Base-by-base conservation (phyloP, 1,140 invertebrate species). In the Drosophila tristis region DNA sequence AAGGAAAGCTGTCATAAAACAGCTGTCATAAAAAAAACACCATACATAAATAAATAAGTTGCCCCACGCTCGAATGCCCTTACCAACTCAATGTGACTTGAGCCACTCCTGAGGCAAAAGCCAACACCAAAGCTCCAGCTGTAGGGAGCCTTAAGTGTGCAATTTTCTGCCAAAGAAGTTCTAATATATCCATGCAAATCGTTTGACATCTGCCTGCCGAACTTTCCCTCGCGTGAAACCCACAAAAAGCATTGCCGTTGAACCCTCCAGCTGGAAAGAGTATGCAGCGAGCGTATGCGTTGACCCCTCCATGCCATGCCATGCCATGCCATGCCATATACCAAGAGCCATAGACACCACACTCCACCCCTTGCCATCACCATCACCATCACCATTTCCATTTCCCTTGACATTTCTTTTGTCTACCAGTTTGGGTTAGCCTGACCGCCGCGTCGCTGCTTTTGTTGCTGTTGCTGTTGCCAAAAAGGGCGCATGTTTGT, bases 401-500 rank as follows among this genome's bases (percentile, higher is more conserved):
- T 39, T 70, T 68, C 65, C 65, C 35, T 68, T 70, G 64, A 70
- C 51, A 70, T 70, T 70, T 70, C 29, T 65, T 65, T 50, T 35
- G 66, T 70, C 66, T 70, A 58, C 54, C 66, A 45, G 47, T 59
- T 59, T 59, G 57, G 20, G 45, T 67, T 49, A 68, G 29, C 53
- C 51, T n/a, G 45, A 50, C 16, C n/a, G n/a, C 13, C n/a, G 25
- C 9, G n/a, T 20, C n/a, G 25, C 20, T 67, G 45, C 31, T 49
- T 25, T 57, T 65, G 29, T 48, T 56, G 29, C 49, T 20, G n/a
- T 44, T 64, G 71, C 64, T 50, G 53, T 55, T 56, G 53, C 44
- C 57, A 65, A 74, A 74, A 75, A 75, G 72, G 72, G 73, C 63
- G 62, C 55, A 23, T 20, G 67, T 62, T 47, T 45, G 31, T 67